Conservation (phyloP, 2,113 vertebrate genomes). For the Gorilla gorilla region DNA sequence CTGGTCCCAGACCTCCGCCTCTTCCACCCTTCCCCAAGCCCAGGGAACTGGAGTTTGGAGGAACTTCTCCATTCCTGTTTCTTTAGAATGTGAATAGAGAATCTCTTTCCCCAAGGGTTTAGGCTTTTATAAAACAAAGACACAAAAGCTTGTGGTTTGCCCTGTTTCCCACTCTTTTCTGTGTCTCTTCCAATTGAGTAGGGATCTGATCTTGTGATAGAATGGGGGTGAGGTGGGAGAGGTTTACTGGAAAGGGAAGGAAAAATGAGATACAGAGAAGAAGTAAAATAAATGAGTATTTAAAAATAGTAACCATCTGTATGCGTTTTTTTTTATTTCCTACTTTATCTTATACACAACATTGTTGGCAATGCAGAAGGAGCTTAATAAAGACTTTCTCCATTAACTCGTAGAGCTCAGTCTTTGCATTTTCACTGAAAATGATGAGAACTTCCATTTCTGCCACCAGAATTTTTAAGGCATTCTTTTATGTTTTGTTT, state of each 20-base stretch:
- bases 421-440: not conserved
- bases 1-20: conserved; percentile 5
- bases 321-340: not conserved
- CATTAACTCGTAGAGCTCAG: not conserved
- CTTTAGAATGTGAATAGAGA: conserved; percentile 57
- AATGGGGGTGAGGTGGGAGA: not conserved
- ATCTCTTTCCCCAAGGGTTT: conserved; percentile 39
- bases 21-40: not conserved
- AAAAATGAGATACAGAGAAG: not conserved
- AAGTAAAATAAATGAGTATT: not conserved
- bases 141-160: conserved; percentile 67
- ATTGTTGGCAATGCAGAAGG: not conserved
- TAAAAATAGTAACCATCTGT: not conserved
- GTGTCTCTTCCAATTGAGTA: not conserved
- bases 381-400: not conserved
- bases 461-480: not conserved
- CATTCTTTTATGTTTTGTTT: not conserved
- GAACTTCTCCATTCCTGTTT: conserved; percentile 22
- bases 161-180: conserved; percentile 20
- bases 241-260: not conserved
- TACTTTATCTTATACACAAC: not conserved
- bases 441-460: not conserved
- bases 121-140: conserved; percentile 60
- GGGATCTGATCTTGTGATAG: conserved; percentile 13
- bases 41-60: not conserved